Percentiles rank a stretch among this genome's conserved stretches.
Conservation (phyloP, 2,888 invertebrate species). For the Eupithecia vulgata region DNA sequence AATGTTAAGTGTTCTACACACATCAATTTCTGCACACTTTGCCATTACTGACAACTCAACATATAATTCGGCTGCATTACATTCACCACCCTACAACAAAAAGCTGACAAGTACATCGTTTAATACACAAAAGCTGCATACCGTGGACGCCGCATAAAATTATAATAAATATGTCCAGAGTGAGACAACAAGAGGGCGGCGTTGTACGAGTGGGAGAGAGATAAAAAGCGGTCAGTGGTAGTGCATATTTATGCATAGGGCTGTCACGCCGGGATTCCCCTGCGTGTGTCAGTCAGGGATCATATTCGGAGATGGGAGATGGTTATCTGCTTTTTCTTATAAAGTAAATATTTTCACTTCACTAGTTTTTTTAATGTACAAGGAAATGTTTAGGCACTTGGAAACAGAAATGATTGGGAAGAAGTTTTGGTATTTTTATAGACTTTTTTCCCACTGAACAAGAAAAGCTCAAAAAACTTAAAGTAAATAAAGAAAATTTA, state of each 20-base stretch:
- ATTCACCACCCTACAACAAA: constrained; percentile 66
- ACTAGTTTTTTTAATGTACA: background rate
- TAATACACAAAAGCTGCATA: constrained; percentile 72
- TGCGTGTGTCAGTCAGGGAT: constrained; percentile 42
- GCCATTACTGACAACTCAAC: background rate
- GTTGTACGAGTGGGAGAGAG: constrained; percentile 30
- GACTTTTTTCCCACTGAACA: background rate
- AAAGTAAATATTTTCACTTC: background rate
- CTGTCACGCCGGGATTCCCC: constrained; percentile 46
- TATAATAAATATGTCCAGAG: constrained; percentile 79
- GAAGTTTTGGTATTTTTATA: too few relatives aligned
- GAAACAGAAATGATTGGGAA: background rate
- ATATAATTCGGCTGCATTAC: constrained; percentile 36
- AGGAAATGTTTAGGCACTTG: background rate
- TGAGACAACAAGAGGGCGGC: constrained; percentile 43
- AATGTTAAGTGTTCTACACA: background rate
- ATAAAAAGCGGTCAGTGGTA: constrained; percentile 57
- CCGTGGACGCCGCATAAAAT: constrained; percentile 79
- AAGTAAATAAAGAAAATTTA: background rate
- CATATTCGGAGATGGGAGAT: background rate
- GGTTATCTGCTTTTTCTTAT: background rate
- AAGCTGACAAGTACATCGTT: constrained; percentile 74
- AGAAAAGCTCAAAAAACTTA: background rate
- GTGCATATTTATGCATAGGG: constrained; percentile 54
- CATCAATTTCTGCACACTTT: background rate